Evolutionary conservation across 1,140 invertebrate species (phyloP).

Genomic region (Scaptodrosophila lebanonensis): DNA sequence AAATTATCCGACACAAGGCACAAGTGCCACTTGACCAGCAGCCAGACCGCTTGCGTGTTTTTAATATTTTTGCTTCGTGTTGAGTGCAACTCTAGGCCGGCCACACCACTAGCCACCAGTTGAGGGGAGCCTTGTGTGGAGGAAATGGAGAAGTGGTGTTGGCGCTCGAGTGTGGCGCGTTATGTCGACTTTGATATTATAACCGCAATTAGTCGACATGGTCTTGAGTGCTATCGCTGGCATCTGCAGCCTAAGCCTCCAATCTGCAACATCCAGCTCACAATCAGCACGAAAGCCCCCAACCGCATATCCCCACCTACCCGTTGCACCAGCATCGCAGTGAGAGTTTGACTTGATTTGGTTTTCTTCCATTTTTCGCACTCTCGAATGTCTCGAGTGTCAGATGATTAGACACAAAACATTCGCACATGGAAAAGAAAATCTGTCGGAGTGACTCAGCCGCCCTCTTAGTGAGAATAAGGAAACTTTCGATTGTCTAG

Average conservation of each 20-base stretch:
- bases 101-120: constrained; percentile 34
- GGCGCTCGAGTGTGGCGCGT: constrained; percentile 30
- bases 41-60: constrained; percentile 55
- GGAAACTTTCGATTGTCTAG: constrained; percentile 60
- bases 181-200: constrained; percentile 68
- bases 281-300: not conserved
- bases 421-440: constrained; percentile 34
- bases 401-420: constrained; percentile 52
- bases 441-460: constrained; percentile 39
- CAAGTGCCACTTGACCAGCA: constrained; percentile 61
- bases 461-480: constrained; percentile 10
- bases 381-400: constrained; percentile 55
- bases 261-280: not conserved
- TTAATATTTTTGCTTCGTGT: constrained; percentile 61
- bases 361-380: constrained; percentile 49
- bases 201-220: constrained; percentile 68
- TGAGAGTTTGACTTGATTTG: constrained; percentile 53
- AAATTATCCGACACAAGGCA: constrained; percentile 67
- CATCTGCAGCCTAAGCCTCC: too few species aligned
- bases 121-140: constrained; percentile 12
- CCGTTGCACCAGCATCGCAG: constrained; percentile 18
- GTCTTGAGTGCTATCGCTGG: constrained; percentile 59
- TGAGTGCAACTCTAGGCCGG: constrained; percentile 7
- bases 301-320: not conserved
- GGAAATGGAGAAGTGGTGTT: constrained; percentile 2